Percentiles rank a stretch among this genome's conserved stretches.
These are phyloP conservation scores for Strongylocentrotus purpuratus DNA, from an alignment of 35 echinoderm and acorn worm genomes.

Conservation along the genomic window DNA sequence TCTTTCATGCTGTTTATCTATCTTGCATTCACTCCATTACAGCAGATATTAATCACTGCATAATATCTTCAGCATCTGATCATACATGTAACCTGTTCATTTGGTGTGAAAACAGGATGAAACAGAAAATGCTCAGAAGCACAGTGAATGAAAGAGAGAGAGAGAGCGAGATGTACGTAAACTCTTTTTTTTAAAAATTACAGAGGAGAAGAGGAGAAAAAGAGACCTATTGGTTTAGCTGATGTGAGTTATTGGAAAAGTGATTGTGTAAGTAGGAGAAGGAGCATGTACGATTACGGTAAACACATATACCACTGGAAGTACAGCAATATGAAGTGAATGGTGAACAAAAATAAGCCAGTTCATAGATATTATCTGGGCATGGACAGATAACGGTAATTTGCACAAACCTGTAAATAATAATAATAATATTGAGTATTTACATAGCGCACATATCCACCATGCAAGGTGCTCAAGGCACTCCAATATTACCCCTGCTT, in stretches of 20 bases:
- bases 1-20: background rate
- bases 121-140: background rate
- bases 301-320: too few species aligned
- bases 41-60: background rate
- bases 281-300: background rate
- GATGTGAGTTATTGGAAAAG: background rate
- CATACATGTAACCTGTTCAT: background rate
- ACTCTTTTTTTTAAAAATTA: background rate
- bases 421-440: too few species aligned
- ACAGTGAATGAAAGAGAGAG: background rate
- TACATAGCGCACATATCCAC: too few species aligned
- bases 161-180: background rate
- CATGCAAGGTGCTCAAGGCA: too few species aligned
- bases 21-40: background rate
- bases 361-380: too few species aligned
- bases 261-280: background rate
- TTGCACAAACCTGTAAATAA: too few species aligned
- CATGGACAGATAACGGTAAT: too few species aligned
- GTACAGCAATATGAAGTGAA: too few species aligned
- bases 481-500: too few species aligned
- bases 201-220: background rate
- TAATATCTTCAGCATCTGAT: background rate
- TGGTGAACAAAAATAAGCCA: too few species aligned
- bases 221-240: background rate
- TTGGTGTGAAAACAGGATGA: background rate